phyloP scores from a whole-genome alignment of 2,113 vertebrate species.

The Gavialis gangeticus region DNA sequence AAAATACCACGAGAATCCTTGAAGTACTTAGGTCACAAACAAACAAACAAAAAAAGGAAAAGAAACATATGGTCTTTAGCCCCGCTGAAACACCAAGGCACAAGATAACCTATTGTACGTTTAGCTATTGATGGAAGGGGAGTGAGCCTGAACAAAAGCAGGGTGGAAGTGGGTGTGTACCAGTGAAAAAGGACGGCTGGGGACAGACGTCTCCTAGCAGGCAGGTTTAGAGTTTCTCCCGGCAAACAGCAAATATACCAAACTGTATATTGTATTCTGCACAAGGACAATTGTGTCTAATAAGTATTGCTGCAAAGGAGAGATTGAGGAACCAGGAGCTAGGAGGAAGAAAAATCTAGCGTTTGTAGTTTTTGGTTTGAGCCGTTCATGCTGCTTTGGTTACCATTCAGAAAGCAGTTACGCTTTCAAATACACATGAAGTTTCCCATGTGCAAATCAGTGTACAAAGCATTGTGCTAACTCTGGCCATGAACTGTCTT shows the following conservation, averaged over 20 bases:
- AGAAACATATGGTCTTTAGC: too few relatives aligned
- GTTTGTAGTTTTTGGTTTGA: background rate
- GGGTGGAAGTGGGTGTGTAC: background rate
- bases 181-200: background rate
- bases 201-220: background rate
- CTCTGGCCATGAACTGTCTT: conserved; percentile 19
- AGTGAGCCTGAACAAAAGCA: background rate
- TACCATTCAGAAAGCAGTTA: conserved; percentile 6
- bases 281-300: background rate
- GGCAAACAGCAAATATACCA: background rate
- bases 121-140: background rate
- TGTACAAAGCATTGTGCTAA: background rate
- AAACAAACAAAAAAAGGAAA: too few relatives aligned
- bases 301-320: background rate
- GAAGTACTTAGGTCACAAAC: too few relatives aligned
- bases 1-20: too few relatives aligned
- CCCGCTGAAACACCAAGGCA: too few relatives aligned
- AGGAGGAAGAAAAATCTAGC: background rate
- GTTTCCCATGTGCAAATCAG: conserved; percentile 20
- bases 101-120: background rate
- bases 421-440: conserved; percentile 11
- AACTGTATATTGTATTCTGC: background rate
- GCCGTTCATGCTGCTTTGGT: background rate
- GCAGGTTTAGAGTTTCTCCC: background rate
- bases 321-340: background rate